These are phyloP conservation scores for Rhinella marina DNA, from an alignment of 2,797 vertebrate species.

Conservation along the genomic window DNA sequence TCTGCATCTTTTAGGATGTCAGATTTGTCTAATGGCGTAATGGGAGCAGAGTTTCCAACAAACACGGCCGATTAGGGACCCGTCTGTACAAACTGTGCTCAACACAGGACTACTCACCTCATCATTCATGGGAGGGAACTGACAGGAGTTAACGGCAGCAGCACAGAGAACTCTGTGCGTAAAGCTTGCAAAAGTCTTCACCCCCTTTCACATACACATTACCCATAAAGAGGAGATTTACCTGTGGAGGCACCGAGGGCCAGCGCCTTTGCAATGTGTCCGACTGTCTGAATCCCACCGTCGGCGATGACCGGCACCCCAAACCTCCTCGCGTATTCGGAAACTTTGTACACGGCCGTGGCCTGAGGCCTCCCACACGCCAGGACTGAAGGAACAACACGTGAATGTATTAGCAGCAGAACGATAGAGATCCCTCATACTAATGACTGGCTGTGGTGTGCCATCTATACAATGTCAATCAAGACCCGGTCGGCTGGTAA, in stretches of 20 bases:
- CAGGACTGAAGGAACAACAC: conserved; percentile 79
- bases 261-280: conserved; percentile 93
- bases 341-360: conserved; percentile 97
- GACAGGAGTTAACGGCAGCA: too few species aligned
- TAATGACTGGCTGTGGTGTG: not conserved
- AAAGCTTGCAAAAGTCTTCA: not conserved
- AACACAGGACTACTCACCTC: too few species aligned
- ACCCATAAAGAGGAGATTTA: conserved; percentile 64
- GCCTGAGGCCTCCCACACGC: conserved; percentile 95
- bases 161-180: not conserved
- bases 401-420: not conserved
- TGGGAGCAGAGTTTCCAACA: not conserved
- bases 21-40: not conserved
- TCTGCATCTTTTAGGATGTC: not conserved
- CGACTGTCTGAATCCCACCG: conserved; percentile 94
- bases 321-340: conserved; percentile 92
- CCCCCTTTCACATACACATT: not conserved
- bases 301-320: conserved; percentile 95
- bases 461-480: not conserved
- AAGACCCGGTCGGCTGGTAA: not conserved
- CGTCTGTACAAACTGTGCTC: too few species aligned
- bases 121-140: too few species aligned
- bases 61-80: not conserved
- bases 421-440: not conserved
- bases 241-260: conserved; percentile 95